These are phyloP conservation scores for Dryomyza anilis DNA, from an alignment of 2,888 invertebrate species.

Conservation along the genomic window DNA sequence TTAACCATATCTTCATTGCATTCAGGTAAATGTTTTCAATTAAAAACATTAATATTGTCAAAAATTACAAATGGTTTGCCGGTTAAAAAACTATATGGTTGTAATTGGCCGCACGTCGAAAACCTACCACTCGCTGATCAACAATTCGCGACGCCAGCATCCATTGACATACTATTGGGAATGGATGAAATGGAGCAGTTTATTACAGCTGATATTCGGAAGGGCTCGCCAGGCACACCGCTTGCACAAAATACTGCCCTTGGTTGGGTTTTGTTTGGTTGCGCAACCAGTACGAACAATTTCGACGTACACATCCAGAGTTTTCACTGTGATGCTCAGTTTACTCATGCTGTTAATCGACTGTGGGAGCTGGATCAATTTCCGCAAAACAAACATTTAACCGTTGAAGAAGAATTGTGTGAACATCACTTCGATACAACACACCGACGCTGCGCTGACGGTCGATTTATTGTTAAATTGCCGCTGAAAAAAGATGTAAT, in stretches of 20 bases:
- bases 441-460: background rate
- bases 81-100: too few relatives aligned
- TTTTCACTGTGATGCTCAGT: too few relatives aligned
- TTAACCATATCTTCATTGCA: constrained; percentile 17
- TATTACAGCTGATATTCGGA: constrained; percentile 18
- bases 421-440: background rate
- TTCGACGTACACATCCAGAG: too few relatives aligned
- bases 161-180: constrained; percentile 24
- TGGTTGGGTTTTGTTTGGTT: too few relatives aligned
- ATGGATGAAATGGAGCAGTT: constrained; percentile 28
- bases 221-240: constrained; percentile 20
- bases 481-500: background rate
- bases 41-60: too few relatives aligned
- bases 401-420: background rate
- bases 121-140: too few relatives aligned
- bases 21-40: too few relatives aligned
- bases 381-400: too few relatives aligned
- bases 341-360: too few relatives aligned
- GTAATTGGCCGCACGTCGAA: too few relatives aligned
- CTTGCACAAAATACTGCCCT: constrained; percentile 22
- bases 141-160: constrained; percentile 13
- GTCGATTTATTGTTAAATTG: background rate
- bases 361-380: background rate
- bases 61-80: too few relatives aligned
- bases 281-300: too few relatives aligned